Percentiles rank a stretch among this genome's conserved stretches.
Conservation (phyloP, 2,888 invertebrate genomes). For the Hedychridium roseum region DNA sequence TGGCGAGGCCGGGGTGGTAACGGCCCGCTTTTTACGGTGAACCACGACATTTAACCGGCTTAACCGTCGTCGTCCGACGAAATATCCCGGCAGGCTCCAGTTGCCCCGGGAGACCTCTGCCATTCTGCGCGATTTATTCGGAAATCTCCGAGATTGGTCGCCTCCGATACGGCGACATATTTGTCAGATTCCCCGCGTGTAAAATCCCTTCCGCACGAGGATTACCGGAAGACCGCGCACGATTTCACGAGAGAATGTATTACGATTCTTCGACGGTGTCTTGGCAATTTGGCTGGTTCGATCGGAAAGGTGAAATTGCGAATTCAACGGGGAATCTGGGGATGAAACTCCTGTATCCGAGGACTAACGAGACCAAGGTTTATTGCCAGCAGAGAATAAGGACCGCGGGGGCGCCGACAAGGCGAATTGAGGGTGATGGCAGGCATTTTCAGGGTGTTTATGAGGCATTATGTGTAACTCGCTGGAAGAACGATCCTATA, state of each 20-base stretch:
- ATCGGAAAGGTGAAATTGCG: too few species aligned
- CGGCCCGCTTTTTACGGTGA: conserved; percentile 60
- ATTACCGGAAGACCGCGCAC: too few species aligned
- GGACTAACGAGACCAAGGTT: conserved; percentile 55
- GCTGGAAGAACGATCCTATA: conserved; percentile 60
- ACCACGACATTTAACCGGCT: conserved; percentile 62
- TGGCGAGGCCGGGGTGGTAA: conserved; percentile 40
- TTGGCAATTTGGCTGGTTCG: too few species aligned
- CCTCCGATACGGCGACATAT: too few species aligned
- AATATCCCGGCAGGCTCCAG: conserved; percentile 42
- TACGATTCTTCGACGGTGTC: too few species aligned
- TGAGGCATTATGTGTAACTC: conserved; percentile 64
- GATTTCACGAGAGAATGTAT: too few species aligned
- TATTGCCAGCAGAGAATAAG: conserved; percentile 45
- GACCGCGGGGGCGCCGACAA: conserved; percentile 38
- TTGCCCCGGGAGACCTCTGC: conserved; percentile 17
- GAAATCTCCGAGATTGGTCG: neutral
- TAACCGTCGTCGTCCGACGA: conserved; percentile 49
- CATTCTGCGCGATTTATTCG: conserved; percentile 4
- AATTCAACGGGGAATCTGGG: neutral
- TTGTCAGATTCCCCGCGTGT: too few species aligned
- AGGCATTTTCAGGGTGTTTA: conserved; percentile 62
- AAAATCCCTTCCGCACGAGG: too few species aligned
- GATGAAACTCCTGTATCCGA: neutral
- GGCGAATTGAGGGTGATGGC: conserved; percentile 52